Conservation (phyloP, 2,113 vertebrate species). For the Ursus arctos region DNA sequence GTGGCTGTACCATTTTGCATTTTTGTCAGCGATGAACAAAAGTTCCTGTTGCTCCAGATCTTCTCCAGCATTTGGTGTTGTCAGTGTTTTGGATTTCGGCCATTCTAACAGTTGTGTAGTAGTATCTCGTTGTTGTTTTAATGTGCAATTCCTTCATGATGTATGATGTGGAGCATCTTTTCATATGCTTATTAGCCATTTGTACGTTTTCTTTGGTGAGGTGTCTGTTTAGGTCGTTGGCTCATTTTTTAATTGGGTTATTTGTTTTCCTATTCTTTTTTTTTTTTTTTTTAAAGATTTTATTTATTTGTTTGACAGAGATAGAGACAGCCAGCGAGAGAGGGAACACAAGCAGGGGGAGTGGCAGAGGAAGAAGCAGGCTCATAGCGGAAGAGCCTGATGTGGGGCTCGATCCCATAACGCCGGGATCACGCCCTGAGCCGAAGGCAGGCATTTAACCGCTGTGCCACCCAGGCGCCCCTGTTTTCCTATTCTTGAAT, state of each 20-base stretch:
- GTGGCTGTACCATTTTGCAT: not conserved
- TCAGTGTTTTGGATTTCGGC: not conserved
- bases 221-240: not conserved
- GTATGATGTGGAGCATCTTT: not conserved
- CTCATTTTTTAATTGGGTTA: not conserved
- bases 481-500: not conserved
- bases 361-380: too few species aligned
- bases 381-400: too few species aligned
- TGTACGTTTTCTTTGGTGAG: constrained; percentile 8
- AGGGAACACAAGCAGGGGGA: too few species aligned
- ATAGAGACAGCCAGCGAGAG: too few species aligned
- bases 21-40: not conserved
- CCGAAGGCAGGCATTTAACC: too few species aligned
- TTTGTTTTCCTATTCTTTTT: not conserved
- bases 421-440: too few species aligned
- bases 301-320: too few species aligned
- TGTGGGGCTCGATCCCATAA: too few species aligned
- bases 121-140: not conserved
- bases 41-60: not conserved
- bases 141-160: not conserved
- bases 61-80: not conserved
- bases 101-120: not conserved
- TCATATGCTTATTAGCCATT: not conserved
- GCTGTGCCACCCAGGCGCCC: too few species aligned
- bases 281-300: too few species aligned